phyloP scores from a whole-genome alignment of 2,113 vertebrate genomes.

The Jaculus jaculus region DNA sequence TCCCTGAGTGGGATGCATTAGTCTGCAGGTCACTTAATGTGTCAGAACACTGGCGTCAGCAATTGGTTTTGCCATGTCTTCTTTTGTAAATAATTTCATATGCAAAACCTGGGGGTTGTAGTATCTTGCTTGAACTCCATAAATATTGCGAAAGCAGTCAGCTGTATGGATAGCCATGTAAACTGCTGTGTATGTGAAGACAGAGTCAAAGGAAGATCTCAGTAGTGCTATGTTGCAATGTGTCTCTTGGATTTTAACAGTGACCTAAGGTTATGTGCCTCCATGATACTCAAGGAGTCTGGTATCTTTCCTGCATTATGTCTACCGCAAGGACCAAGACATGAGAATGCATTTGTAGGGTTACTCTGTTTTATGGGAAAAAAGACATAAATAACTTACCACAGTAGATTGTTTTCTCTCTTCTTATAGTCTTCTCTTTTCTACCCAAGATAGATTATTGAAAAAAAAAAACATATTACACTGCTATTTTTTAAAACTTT shows the following conservation, averaged over 20 bases:
- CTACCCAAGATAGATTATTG: neutral
- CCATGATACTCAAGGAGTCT: neutral
- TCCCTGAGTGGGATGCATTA: neutral
- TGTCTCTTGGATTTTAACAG: neutral
- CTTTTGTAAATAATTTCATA: neutral
- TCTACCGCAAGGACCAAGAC: neutral
- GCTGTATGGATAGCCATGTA: neutral
- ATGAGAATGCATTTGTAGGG: neutral
- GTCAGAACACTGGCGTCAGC: neutral
- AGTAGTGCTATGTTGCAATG: neutral
- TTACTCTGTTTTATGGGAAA: neutral
- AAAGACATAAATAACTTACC: neutral
- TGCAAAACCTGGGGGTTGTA: neutral
- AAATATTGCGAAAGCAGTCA: neutral
- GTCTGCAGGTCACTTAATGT: neutral
- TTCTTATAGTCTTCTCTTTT: neutral
- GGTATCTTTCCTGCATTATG: neutral
- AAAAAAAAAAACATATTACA: neutral
- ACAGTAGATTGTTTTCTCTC: neutral
- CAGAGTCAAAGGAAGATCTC: neutral
- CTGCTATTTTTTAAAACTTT: too few species aligned
- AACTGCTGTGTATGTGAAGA: neutral
- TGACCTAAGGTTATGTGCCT: neutral
- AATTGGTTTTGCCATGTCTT: neutral
- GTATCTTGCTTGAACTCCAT: neutral